phyloP scores from a whole-genome alignment of 2,797 vertebrate genomes.

The Hozukius guyotensis region DNA sequence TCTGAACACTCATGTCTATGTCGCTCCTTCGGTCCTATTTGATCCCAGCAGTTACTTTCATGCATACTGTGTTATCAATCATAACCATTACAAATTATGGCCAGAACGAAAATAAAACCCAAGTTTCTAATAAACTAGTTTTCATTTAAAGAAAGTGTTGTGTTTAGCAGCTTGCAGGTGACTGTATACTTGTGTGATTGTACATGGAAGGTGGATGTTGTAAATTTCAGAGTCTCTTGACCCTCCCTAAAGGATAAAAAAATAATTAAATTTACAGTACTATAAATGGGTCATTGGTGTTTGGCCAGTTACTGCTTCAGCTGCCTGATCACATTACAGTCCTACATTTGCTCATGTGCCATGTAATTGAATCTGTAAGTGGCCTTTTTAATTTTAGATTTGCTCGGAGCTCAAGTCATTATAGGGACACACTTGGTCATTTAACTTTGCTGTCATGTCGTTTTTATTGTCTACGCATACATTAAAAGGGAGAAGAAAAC shows the following conservation, averaged over 20 bases:
- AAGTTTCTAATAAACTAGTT: neutral
- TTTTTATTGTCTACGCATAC: neutral
- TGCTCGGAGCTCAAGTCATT: neutral
- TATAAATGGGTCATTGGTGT: slow-evolving; percentile 7
- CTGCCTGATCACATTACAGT: slow-evolving; percentile 25
- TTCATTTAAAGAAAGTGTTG: neutral
- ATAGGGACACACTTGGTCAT: neutral
- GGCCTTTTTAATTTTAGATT: slow-evolving; percentile 36
- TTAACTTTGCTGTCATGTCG: neutral
- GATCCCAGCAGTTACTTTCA: neutral
- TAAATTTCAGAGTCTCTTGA: neutral
- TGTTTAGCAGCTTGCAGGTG: neutral
- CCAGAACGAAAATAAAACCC: too few species aligned
- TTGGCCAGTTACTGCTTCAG: neutral
- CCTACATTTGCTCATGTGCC: neutral
- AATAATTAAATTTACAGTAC: neutral
- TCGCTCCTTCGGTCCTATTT: neutral
- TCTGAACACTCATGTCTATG: neutral
- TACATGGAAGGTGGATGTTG: neutral
- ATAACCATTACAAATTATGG: too few species aligned
- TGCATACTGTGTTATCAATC: too few species aligned
- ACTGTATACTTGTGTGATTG: neutral
- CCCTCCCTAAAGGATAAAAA: neutral
- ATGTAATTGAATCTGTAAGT: slow-evolving; percentile 11
- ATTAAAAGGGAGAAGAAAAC: neutral